Evolutionary conservation across 1,140 invertebrate genomes (phyloP).

Genomic region (Bombyx mori): ASM3026992v2 NC_085118.1:10582001-10582500

Average conservation of each 20-base stretch:
- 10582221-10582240: conserved; percentile 88
- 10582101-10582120: conserved; percentile 91
- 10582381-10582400: conserved; percentile 90
- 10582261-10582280: conserved; percentile 83
- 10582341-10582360: conserved; percentile 93
- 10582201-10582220: conserved; percentile 89
- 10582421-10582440: conserved; percentile 89
- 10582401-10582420: conserved; percentile 93
- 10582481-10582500: conserved; percentile 75
- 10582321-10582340: conserved; percentile 93
- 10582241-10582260: conserved; percentile 78
- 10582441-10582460: conserved; percentile 76
- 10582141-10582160: conserved; percentile 95
- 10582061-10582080: conserved; percentile 82
- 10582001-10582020: neutral
- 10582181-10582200: conserved; percentile 88
- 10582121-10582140: conserved; percentile 95
- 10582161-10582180: conserved; percentile 96
- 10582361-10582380: conserved; percentile 83
- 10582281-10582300: conserved; percentile 94
- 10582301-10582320: conserved; percentile 93
- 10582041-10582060: conserved; percentile 83
- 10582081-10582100: conserved; percentile 81
- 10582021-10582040: neutral
- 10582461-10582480: conserved; percentile 62